Percentiles rank a stretch among this genome's conserved stretches.
Conservation (phyloP, 2,888 invertebrate species). For the Torymus texanus region DNA sequence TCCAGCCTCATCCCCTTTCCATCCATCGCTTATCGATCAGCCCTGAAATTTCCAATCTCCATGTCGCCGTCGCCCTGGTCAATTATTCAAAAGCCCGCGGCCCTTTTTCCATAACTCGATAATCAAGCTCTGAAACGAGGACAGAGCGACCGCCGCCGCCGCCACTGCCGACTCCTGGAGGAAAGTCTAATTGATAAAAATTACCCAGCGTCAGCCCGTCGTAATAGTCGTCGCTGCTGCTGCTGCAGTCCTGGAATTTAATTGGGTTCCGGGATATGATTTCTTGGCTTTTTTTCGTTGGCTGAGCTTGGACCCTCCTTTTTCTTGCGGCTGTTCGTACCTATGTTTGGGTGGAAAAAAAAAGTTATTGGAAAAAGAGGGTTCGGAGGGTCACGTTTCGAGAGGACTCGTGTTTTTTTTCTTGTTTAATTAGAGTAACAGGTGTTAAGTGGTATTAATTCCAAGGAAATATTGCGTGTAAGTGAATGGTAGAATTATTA, state of each 20-base stretch:
- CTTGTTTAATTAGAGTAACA: conserved; percentile 28
- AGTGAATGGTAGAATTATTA: not conserved
- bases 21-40: too few relatives aligned
- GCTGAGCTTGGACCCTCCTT: too few relatives aligned
- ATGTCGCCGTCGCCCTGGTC: too few relatives aligned
- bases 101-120: not conserved
- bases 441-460: not conserved
- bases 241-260: conserved; percentile 32
- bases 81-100: too few relatives aligned
- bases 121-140: not conserved
- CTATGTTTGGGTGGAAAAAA: not conserved
- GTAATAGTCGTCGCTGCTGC: not conserved
- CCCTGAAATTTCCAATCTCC: too few relatives aligned
- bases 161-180: not conserved
- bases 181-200: conserved; percentile 47
- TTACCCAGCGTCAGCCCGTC: not conserved
- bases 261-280: conserved; percentile 41
- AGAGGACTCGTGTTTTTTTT: conserved; percentile 4
- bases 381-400: not conserved
- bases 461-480: not conserved
- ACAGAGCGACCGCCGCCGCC: not conserved
- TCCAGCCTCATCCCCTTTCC: too few relatives aligned
- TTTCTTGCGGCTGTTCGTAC: too few relatives aligned
- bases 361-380: conserved; percentile 40
- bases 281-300: conserved; percentile 6